Conservation (phyloP, 2,888 invertebrate genomes). For the Pristionchus arcanus region DNA sequence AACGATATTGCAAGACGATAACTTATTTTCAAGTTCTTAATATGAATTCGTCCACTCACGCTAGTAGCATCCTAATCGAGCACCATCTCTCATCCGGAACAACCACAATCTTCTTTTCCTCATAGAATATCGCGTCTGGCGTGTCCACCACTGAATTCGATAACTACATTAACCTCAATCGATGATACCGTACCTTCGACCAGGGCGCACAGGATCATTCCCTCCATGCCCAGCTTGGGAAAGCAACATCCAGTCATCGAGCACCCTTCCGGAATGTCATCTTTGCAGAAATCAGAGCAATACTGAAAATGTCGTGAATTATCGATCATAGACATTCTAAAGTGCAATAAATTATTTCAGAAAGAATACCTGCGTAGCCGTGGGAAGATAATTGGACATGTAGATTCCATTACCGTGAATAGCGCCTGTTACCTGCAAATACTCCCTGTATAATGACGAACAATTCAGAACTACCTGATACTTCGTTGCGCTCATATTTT, state of each 20-base stretch:
- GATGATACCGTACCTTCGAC: constrained; percentile 6
- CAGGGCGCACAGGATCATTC: not conserved
- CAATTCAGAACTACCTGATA: not conserved
- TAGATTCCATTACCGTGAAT: constrained; percentile 16
- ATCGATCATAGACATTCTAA: not conserved
- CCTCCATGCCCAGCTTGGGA: not conserved
- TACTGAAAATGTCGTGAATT: not conserved
- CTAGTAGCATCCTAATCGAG: not conserved
- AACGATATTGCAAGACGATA: not conserved
- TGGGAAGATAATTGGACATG: not conserved
- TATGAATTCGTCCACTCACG: not conserved
- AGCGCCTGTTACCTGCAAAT: not conserved
- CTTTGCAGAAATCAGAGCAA: not conserved
- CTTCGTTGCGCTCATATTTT: constrained; percentile 39
- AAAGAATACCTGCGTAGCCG: not conserved
- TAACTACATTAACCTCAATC: not conserved
- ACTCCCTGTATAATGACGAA: not conserved
- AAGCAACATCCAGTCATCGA: not conserved
- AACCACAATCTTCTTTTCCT: not conserved
- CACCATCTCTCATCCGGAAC: constrained; percentile 13
- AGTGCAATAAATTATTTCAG: not conserved
- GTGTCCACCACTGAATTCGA: constrained; percentile 36
- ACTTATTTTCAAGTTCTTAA: not conserved
- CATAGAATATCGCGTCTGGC: not conserved
- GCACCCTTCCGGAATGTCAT: not conserved